These are phyloP conservation scores for Rhombomys opimus DNA, from an alignment of 2,113 vertebrate genomes.

Conservation along the genomic window DNA sequence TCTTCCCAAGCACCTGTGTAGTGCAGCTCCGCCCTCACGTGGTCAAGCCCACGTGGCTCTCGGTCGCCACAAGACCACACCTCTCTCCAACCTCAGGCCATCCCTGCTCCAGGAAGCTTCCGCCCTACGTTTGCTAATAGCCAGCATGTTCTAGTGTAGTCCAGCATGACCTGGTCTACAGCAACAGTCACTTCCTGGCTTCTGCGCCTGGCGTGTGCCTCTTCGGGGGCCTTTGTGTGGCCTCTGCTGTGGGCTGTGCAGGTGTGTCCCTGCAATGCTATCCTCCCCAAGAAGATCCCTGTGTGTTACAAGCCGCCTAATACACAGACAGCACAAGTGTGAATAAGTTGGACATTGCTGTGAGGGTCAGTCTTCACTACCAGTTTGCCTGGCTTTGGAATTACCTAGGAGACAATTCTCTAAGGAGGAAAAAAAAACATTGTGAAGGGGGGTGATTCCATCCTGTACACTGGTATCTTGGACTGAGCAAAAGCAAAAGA, in stretches of 20 bases:
- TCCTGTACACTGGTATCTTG: not conserved
- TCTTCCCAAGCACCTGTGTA: not conserved
- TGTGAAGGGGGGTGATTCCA: not conserved
- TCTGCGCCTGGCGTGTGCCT: not conserved
- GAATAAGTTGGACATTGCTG: not conserved
- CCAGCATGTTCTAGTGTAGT: not conserved
- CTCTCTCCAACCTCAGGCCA: not conserved
- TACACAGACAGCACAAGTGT: rapidly evolving
- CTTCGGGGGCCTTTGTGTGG: no score
- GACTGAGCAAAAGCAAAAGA: no score
- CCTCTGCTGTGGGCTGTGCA: rapidly evolving
- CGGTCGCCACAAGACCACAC: not conserved
- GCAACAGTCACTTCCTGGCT: no score
- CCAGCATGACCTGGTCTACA: not conserved
- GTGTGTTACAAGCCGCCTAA: not conserved
- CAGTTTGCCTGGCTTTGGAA: no score
- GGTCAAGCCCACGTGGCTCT: not conserved
- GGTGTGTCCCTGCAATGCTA: not conserved
- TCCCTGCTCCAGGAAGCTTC: not conserved
- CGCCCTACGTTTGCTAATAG: not conserved
- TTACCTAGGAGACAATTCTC: not conserved
- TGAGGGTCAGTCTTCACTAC: not conserved
- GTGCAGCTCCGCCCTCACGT: not conserved
- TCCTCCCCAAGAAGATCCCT: not conserved
- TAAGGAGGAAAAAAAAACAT: not conserved